Percentiles rank a stretch among this genome's conserved stretches.
These are phyloP conservation scores for Megastigmus dorsalis DNA, from an alignment of 2,888 invertebrate species.

Conservation along the genomic window DNA sequence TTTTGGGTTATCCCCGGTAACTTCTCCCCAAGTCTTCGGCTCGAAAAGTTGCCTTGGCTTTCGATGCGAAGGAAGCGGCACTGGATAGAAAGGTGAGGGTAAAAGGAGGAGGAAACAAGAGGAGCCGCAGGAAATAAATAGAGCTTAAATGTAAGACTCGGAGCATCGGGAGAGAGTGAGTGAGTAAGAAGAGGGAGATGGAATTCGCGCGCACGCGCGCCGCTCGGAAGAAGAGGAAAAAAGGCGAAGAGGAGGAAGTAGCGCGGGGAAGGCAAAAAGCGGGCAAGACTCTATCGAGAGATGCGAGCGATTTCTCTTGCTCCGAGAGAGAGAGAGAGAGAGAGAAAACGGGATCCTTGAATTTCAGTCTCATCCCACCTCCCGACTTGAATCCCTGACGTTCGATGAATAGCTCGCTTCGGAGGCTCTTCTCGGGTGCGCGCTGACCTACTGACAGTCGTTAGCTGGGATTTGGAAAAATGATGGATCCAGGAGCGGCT, in stretches of 20 bases:
- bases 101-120: conserved; percentile 30
- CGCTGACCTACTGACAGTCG: conserved; percentile 1
- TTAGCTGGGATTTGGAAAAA: neutral
- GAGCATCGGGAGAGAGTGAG: neutral
- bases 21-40: conserved; percentile 1
- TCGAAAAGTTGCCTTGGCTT: conserved; percentile 54
- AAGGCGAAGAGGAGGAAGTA: neutral
- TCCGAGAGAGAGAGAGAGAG: too few relatives aligned
- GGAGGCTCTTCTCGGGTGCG: too few relatives aligned
- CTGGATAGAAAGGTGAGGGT: too few relatives aligned
- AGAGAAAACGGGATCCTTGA: conserved; percentile 19
- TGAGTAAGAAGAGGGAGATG: conserved; percentile 6
- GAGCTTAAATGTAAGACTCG: conserved; percentile 57
- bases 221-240: too few relatives aligned
- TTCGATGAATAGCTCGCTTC: neutral
- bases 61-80: conserved; percentile 43
- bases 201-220: too few relatives aligned
- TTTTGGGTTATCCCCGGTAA: conserved; percentile 33
- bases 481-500: too few relatives aligned
- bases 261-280: neutral
- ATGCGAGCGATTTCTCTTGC: conserved; percentile 23
- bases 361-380: neutral
- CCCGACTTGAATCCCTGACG: neutral
- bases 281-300: neutral
- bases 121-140: conserved; percentile 55